A percentile compares a stretch with the other conserved stretches of the same genome.
These are phyloP conservation scores for Isoperla grammatica DNA, from an alignment of 2,888 invertebrate genomes.

Conservation along the genomic window DNA sequence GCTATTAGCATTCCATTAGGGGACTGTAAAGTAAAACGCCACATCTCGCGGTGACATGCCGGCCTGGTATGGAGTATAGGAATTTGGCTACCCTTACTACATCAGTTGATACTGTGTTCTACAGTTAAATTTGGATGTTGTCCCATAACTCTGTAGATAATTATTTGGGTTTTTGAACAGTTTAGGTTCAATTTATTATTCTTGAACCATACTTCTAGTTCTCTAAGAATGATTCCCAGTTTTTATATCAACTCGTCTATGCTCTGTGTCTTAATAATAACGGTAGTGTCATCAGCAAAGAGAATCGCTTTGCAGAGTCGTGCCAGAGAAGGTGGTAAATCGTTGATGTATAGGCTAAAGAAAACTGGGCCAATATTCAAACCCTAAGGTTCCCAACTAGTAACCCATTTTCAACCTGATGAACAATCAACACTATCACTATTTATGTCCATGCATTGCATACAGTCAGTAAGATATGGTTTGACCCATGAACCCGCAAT, in stretches of 20 bases:
- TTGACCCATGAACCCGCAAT: background rate
- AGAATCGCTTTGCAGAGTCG: background rate
- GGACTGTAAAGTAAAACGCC: no score
- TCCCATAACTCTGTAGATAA: background rate
- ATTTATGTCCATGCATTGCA: background rate
- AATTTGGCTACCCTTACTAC: no score
- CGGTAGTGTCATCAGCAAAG: constrained; percentile 1
- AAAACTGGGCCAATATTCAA: background rate
- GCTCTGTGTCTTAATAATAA: no score
- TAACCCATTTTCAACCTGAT: background rate
- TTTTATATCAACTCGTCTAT: background rate
- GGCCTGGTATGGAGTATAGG: no score
- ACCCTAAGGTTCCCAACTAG: background rate
- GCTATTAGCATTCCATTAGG: no score
- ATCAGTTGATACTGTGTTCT: no score
- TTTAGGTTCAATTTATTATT: background rate
- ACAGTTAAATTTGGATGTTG: no score
- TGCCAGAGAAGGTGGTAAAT: background rate
- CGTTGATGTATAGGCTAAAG: constrained; percentile 4
- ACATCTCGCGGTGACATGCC: no score
- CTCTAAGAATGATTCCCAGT: background rate
- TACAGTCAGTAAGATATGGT: background rate
- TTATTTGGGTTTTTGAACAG: background rate
- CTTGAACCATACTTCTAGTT: background rate
- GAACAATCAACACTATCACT: background rate